Evolutionary conservation across 2,113 vertebrate genomes (phyloP), one percentile per base, ranked within the genome.

Genomic region (Psilopsiagon aymara): DNA sequence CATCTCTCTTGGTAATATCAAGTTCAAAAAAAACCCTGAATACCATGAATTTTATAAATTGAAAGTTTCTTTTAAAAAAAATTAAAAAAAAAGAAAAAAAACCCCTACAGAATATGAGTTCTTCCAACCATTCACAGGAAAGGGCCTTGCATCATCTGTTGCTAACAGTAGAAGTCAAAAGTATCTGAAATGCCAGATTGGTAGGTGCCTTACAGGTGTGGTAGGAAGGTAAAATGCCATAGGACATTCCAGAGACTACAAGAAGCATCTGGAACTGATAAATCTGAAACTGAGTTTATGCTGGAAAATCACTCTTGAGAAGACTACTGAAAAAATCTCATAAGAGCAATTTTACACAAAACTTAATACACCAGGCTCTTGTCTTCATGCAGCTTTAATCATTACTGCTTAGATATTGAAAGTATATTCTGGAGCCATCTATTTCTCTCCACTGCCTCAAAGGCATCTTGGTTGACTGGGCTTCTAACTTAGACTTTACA

Each of bases 21-120:
- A 20, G 64, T 88, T 24, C 11, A 13, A 76, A 49, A 90, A 33
- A 46, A 49, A 66, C 43, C 39, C 5, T 17, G 21, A 70, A 82
- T 37, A 0, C 0, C 3, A n/a, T 3, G 37, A 3, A 24, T 49
- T 73, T 60, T 79, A 51, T 37, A 25, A 49, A 67, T 37, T 16
- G 7, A 12, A 76, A 82, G 6, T 4, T 57, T 77, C 27, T 55
- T 4, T 70, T 62, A 51, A 1, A 29, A 80, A 84, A 41, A 12
- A n/a, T n/a, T 29, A 21, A 33, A n/a, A 33, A 21, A 6, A 19
- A 55, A 31, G 6, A 31, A 41, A 29, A 29, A 53, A 17, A 53
- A 1, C 20, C 10, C 28, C 13, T 13, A 68, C 2, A 68, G 51
- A 69, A 66, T 37, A n/a, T 0, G 3, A 86, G 35, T 43, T 2